These are phyloP conservation scores for Drosophila fulvimacula DNA, from an alignment of 2,888 invertebrate genomes.

Conservation along the genomic window DNA sequence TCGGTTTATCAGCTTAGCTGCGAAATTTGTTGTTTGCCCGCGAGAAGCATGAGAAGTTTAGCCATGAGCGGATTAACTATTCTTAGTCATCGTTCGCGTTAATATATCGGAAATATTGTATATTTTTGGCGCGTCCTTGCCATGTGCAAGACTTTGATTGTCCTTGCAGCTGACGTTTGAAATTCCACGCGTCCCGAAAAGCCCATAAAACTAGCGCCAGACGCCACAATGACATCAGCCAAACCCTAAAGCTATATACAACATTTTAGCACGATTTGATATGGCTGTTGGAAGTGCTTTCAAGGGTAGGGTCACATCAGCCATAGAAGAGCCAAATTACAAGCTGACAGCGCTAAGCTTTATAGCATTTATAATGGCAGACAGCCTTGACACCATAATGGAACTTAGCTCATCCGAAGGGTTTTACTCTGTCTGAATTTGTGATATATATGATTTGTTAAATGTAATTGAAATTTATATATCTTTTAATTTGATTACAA, in stretches of 20 bases:
- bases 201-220: slow-evolving; percentile 53
- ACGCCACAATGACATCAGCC: slow-evolving; percentile 63
- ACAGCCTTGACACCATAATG: slow-evolving; percentile 24
- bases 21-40: slow-evolving; percentile 41
- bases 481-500: background rate
- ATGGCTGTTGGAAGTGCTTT: slow-evolving; percentile 2
- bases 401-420: slow-evolving; percentile 14
- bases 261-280: slow-evolving; percentile 55
- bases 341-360: slow-evolving; percentile 22
- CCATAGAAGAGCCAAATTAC: slow-evolving; percentile 27
- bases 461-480: too few species aligned
- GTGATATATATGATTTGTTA: too few species aligned
- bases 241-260: slow-evolving; percentile 9
- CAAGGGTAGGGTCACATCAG: slow-evolving; percentile 16
- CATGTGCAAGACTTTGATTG: slow-evolving; percentile 27
- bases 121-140: slow-evolving; percentile 6
- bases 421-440: background rate
- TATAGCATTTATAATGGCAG: slow-evolving; percentile 19
- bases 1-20: slow-evolving; percentile 33
- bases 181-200: slow-evolving; percentile 48
- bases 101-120: background rate
- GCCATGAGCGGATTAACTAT: slow-evolving; percentile 4
- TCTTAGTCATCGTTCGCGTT: background rate
- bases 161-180: slow-evolving; percentile 39
- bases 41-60: slow-evolving; percentile 15